A percentile compares a stretch with the other conserved stretches of the same genome.
Conservation (phyloP, 1,140 invertebrate genomes). For the Kradibia gibbosae region DNA sequence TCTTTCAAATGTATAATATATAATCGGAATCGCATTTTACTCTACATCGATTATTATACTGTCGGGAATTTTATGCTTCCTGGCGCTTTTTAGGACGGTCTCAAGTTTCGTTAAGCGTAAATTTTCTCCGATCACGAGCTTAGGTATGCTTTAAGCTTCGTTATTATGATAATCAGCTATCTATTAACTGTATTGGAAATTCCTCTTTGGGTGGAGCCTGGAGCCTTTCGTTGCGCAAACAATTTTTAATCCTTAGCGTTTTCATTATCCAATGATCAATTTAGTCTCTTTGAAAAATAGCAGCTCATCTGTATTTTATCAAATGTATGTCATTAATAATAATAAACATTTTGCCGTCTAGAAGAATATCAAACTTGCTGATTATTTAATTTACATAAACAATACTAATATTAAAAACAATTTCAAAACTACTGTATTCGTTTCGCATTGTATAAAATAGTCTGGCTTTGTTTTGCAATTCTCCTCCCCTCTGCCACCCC, state of each 20-base stretch:
- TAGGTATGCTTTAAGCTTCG: constrained; percentile 1
- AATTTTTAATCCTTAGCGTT: not conserved
- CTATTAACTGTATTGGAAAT: not conserved
- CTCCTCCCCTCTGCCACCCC: no score
- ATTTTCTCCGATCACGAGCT: not conserved
- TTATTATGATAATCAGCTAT: not conserved
- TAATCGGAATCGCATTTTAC: not conserved
- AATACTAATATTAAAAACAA: no score
- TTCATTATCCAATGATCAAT: not conserved
- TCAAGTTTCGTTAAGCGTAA: constrained; percentile 41
- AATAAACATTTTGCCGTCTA: no score
- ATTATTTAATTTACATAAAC: no score
- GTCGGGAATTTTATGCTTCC: not conserved
- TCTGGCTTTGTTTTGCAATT: no score
- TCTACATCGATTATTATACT: not conserved
- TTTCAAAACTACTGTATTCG: no score
- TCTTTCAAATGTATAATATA: not conserved
- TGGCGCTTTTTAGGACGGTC: constrained; percentile 3
- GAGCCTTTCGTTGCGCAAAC: not conserved
- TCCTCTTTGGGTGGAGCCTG: not conserved
- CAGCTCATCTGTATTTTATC: not conserved
- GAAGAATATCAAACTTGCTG: no score
- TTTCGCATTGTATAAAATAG: no score
- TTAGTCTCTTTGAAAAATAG: not conserved
- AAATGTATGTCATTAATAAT: not conserved